These are phyloP conservation scores for Limnephilus lunatus DNA, from an alignment of 2,888 invertebrate species.

Conservation along the genomic window DNA sequence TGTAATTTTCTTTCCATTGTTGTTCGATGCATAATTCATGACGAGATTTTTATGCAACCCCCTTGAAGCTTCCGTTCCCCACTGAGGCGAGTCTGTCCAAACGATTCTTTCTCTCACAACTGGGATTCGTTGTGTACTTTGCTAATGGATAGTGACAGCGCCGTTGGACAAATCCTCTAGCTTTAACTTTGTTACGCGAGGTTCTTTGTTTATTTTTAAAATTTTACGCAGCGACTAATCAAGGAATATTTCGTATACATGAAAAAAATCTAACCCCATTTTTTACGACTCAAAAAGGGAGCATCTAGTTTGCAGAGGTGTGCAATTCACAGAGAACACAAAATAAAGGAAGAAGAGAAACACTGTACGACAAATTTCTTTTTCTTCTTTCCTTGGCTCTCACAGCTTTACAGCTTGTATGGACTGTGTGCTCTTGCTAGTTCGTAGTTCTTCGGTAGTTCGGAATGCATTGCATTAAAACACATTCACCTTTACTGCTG, in stretches of 20 bases:
- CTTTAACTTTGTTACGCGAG: neutral
- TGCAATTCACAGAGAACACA: neutral
- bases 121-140: neutral
- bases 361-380: neutral
- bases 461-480: too few species aligned
- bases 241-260: neutral
- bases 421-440: neutral
- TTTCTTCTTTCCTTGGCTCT: neutral
- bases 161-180: neutral
- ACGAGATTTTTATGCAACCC: conserved; percentile 56
- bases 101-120: neutral
- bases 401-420: neutral
- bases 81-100: neutral
- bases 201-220: neutral
- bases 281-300: neutral
- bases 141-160: conserved; percentile 2
- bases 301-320: neutral
- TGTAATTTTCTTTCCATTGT: conserved; percentile 58
- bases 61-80: conserved; percentile 50
- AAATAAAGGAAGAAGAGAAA: neutral
- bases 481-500: too few species aligned
- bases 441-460: neutral
- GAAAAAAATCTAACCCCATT: neutral
- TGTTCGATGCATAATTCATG: conserved; percentile 60
- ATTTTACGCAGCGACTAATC: neutral